Evolutionary conservation across 2,797 vertebrate genomes (phyloP), one percentile per base, ranked within the genome.

Genomic region (Microchirus variegatus): DNA sequence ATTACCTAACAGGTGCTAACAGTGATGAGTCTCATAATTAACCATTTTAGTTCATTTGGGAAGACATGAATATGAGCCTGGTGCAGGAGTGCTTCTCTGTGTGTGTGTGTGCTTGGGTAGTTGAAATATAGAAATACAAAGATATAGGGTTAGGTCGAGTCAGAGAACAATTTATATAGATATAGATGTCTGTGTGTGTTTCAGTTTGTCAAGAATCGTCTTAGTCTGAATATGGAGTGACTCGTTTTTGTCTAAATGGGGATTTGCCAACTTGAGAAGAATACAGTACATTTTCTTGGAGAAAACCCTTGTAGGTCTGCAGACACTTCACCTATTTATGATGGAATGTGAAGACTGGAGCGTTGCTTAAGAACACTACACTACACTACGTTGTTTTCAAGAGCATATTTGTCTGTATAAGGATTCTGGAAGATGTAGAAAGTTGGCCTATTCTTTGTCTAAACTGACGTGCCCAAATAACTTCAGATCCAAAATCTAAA

Each of bases 1-100:
- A 92, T 90, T 90, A 88, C 77, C 77, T 62, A 89, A 89, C 87
- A 91, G 90, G 87, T 91, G 85, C 84, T 86, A 87, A 87, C 81
- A 73, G 83, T 62, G 56, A 85, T 75, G 76, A 78, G 78, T 89
- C 87, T 84, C 70, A 83, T 90, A 87, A 91, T 90, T 82, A 89
- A 82, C 63, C 64, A 63, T 78, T 89, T 92, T 63, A 53, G 80
- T 83, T 90, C 77, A 86, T 89, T 83, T 78, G 62, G 67, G 69
- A 75, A 78, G 83, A 80, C 77, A 68, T 36, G 66, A 65, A 50
- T 53, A 56, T 42, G 52, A 76, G 62, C 58, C 53, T 22, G 54
- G 52, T 66, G 67, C 50, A 38, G 19, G 62, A 9, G 40, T 47
- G 57, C 54, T 42, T 50, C 42, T 35, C 42, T 52, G 48, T 16